A percentile compares a stretch with the other conserved stretches of the same genome.
Evolutionary conservation across 2,888 invertebrate genomes (phyloP).

Genomic region (Pyrrhosoma nymphula): DNA sequence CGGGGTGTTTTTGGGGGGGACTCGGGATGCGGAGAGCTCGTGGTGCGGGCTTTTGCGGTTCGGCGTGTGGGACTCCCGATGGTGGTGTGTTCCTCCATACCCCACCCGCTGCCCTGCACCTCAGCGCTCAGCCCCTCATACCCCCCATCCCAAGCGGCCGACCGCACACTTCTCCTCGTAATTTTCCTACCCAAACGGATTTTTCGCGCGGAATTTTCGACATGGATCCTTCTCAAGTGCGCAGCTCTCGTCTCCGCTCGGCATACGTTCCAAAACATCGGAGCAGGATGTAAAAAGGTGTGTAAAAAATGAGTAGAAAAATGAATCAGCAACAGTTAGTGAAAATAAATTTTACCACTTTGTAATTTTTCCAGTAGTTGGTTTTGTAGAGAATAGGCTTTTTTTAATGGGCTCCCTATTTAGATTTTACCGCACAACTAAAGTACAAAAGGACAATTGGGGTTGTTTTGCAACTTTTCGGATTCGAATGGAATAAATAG

Average conservation of each 20-base stretch:
- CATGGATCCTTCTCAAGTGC: neutral
- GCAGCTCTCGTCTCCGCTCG: neutral
- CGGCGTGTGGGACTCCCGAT: neutral
- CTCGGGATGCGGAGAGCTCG: neutral
- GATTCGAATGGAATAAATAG: too few relatives aligned
- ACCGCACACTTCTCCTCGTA: neutral
- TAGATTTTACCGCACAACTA: too few relatives aligned
- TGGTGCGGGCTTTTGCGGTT: slow-evolving; percentile 47
- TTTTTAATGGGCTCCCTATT: too few relatives aligned
- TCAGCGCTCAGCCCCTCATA: neutral
- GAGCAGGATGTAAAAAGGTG: too few relatives aligned
- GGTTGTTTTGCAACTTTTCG: too few relatives aligned
- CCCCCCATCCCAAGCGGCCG: neutral
- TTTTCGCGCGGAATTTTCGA: neutral
- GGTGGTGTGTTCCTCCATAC: neutral
- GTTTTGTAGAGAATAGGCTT: too few relatives aligned
- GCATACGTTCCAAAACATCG: neutral
- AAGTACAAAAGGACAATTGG: too few relatives aligned
- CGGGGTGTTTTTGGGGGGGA: neutral
- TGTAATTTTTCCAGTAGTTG: too few relatives aligned
- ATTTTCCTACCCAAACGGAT: neutral
- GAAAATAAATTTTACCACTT: too few relatives aligned
- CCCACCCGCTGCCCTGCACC: neutral
- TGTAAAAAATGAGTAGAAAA: too few relatives aligned
- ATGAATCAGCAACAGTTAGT: too few relatives aligned